These are phyloP conservation scores for Vespertilio murinus DNA, from an alignment of 2,797 vertebrate genomes.

Conservation along the genomic window DNA sequence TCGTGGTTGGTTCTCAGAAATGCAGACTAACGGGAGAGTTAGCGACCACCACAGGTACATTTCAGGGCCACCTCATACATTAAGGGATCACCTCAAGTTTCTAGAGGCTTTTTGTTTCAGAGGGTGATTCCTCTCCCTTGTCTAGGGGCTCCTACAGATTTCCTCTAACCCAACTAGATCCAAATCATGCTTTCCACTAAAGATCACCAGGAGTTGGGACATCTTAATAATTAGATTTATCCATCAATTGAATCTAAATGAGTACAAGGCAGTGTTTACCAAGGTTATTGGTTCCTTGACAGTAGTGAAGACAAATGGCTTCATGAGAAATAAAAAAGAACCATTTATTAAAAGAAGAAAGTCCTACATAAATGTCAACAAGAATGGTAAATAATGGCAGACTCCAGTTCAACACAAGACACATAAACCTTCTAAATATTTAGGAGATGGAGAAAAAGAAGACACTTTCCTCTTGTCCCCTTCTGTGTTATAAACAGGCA, in stretches of 20 bases:
- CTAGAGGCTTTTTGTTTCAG: not conserved
- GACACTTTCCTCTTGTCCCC: not conserved
- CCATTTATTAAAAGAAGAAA: not conserved
- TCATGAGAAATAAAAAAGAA: conserved; percentile 1
- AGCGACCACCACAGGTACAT: rapidly evolving
- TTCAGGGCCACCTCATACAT: too few relatives aligned
- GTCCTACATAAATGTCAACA: not conserved
- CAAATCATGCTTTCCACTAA: not conserved
- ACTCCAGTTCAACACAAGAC: not conserved
- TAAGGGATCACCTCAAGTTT: not conserved
- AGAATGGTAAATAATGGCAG: not conserved
- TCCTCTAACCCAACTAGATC: not conserved
- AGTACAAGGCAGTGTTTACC: not conserved
- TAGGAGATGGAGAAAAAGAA: not conserved
- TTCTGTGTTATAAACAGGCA: not conserved
- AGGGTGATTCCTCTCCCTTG: not conserved
- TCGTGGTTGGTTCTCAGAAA: not conserved
- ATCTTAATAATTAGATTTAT: not conserved
- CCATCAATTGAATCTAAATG: not conserved
- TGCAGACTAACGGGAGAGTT: rapidly evolving
- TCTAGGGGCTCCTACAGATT: not conserved
- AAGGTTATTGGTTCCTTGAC: conserved; percentile 14
- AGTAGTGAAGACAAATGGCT: not conserved
- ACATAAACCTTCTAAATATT: not conserved
- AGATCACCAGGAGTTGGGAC: not conserved